Conservation (phyloP, 1,140 invertebrate genomes). For the Atta texana region DNA sequence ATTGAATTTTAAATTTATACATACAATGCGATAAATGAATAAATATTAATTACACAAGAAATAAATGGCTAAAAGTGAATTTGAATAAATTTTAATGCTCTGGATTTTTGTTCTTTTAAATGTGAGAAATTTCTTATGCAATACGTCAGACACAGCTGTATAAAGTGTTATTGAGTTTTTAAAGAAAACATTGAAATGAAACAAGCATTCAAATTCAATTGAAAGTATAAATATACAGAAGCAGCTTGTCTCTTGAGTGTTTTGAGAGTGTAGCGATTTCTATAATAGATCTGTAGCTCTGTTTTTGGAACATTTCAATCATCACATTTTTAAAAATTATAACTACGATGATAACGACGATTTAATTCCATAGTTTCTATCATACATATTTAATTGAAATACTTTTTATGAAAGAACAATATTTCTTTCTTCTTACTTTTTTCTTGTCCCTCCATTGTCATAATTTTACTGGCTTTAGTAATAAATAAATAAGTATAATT, state of each 20-base stretch:
- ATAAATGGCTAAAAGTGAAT: background rate
- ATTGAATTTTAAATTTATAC: background rate
- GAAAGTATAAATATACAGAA: conserved; percentile 67
- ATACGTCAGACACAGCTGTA: background rate
- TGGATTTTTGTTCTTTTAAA: background rate
- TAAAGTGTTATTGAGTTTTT: background rate
- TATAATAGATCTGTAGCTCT: background rate
- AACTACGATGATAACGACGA: conserved; percentile 58
- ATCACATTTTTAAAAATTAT: conserved; percentile 21
- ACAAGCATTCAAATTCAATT: conserved; percentile 19
- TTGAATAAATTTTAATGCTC: background rate
- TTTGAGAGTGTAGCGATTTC: conserved; percentile 41
- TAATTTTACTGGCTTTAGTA: background rate
- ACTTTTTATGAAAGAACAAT: background rate
- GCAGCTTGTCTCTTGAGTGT: conserved; percentile 26
- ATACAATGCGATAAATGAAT: background rate
- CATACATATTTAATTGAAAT: conserved; percentile 24
- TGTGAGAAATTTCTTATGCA: background rate
- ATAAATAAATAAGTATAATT: conserved; percentile 42
- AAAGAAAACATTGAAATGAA: conserved; percentile 34
- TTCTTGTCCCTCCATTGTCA: background rate
- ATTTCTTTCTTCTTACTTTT: conserved; percentile 8
- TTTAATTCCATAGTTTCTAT: conserved; percentile 24
- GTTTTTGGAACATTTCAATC: conserved; percentile 3
- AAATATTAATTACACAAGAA: background rate